Base-by-base conservation (phyloP, 1,140 invertebrate species). In the Spodoptera litura region DNA sequence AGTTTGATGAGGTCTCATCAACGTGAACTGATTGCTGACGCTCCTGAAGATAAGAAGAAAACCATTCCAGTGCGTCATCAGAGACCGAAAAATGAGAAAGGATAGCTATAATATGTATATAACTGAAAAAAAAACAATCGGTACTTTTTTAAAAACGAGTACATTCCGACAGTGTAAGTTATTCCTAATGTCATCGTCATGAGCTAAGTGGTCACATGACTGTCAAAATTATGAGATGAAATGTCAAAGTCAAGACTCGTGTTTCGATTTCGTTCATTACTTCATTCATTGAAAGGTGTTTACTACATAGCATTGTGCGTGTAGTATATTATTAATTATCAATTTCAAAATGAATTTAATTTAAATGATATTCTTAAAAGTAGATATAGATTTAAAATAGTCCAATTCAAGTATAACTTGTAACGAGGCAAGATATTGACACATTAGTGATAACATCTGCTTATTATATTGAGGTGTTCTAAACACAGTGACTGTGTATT, bases 241-340 rank as follows among this genome's bases (percentile, higher is more conserved):
- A 55, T 55, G n/a, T 55, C 53, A 55, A 55, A 8, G n/a, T 15
- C n/a, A 55, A 55, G 8, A n/a, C 20, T 15, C n/a, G n/a, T n/a
- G n/a, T n/a, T n/a, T n/a, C n/a, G n/a, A n/a, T 20, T 15, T 56
- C 55, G 20, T 56, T 56, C 55, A 56, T 56, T 20, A 20, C 20
- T 55, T 56, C 55, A 56, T 56, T 56, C 55, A 5, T 15, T 55
- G 53, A 56, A n/a, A 56, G n/a, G 53, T 56, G 53, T 56, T 56
- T 56, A 56, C 53, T 56, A 56, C 20, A 15, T 56, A n/a, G 8
- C 20, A 56, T 56, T 56, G n/a, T 56, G 20, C n/a, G 2, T n/a
- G n/a, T 56, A 64, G 15, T n/a, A 15, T 20, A 2, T 44, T 0
- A 62, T 44, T 0, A 62, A 44, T 44, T 15, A 10, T 20, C 9